Base-by-base conservation (phyloP, 1,140 invertebrate species). In the Leptinotarsa defecta region DNA sequence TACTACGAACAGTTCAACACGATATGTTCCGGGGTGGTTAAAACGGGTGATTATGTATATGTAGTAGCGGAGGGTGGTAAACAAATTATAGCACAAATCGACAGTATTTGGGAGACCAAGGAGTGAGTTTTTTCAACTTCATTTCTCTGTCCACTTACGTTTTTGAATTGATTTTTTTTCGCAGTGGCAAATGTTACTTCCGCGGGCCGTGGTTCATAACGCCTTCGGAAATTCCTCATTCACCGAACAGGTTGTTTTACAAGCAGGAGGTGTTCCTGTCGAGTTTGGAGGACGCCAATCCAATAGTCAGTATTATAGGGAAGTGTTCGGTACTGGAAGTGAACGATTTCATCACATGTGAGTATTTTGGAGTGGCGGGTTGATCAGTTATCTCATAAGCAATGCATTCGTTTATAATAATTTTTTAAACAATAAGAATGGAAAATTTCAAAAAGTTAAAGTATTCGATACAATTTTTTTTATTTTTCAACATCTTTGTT, bases 1-100 rank as follows among this genome's bases (percentile, higher is more conserved):
- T 97, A 96, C 86, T 98, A 95, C 85, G 95, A 98, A 86, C 97
- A 98, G 84, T 96, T 94, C 83, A 95, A 94, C 82, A 93, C 94
- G 0, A 89, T 90, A 34, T 94, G 92, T 81, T 92, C 91, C 52
- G 94, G 95, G 27, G 89, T 93, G 48, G 90, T 97, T 74, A 94
- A 96, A 90, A 94, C 92, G 64, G 97, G 96, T 15, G 97, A 99
- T 86, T 97, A 93, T 87, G 95, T 98, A 48, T 98, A 97, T 85
- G 95, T 98, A 13, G 93, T 94, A 49, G 95, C 93, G 19, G 93
- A 96, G 83, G 91, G 92, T 68, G 93, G 94, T 48, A 92, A 93
- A 84, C 94, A 95, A 84, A 90, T 95, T 73, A 94, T 99, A 74
- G 94, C 95, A n/a, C 93, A 97, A 86, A 93, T 99, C 78, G 96